These are phyloP conservation scores for Battus philenor DNA, from an alignment of 1,140 invertebrate species.

Conservation along the genomic window DNA sequence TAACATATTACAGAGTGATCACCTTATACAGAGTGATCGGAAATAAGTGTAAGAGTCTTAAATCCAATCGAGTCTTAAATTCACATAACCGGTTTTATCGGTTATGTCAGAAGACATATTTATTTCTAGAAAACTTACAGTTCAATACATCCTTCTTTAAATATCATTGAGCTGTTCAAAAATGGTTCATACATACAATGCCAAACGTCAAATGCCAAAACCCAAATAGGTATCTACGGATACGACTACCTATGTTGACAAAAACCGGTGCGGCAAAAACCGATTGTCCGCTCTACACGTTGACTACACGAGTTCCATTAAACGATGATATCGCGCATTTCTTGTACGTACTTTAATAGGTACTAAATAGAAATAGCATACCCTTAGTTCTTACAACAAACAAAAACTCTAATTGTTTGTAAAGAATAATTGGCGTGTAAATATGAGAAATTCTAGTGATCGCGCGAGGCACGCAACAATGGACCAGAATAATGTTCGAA, in stretches of 20 bases:
- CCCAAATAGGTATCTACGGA: no score
- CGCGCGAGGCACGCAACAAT: background rate
- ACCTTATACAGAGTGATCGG: no score
- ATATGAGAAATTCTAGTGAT: background rate
- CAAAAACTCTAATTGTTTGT: slow-evolving; percentile 2
- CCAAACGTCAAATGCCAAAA: no score
- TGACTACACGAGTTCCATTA: slow-evolving; percentile 6
- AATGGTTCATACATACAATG: no score
- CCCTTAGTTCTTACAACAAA: background rate
- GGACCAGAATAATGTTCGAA: background rate
- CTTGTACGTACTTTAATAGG: slow-evolving; percentile 4
- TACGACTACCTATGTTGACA: slow-evolving; percentile 1
- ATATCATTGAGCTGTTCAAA: no score
- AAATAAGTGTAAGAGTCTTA: no score
- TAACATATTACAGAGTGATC: no score
- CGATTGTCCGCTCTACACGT: slow-evolving; percentile 1
- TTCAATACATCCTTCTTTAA: no score
- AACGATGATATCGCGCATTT: slow-evolving; percentile 6
- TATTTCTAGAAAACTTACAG: no score
- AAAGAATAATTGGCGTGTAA: background rate
- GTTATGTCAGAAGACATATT: no score
- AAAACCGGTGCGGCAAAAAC: slow-evolving; percentile 6
- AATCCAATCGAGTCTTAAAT: no score
- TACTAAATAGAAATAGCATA: slow-evolving; percentile 6
- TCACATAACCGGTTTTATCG: no score